Base-by-base conservation (phyloP, 2,797 vertebrate species). In the Leuciscus waleckii region DNA sequence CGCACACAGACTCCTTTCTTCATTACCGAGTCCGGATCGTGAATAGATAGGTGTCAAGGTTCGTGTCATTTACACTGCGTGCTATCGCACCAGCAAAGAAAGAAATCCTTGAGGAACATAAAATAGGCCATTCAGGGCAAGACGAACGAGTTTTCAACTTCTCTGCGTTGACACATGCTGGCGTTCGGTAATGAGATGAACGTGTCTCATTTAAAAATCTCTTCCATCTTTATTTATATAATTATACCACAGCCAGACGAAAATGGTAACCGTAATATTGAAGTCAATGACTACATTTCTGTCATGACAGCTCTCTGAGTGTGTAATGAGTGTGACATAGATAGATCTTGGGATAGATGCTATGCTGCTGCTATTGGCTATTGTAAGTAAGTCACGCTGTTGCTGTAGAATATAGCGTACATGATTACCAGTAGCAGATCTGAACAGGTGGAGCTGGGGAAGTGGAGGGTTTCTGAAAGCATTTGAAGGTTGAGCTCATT, bases 11-110 rank as follows among this genome's bases (percentile, higher is more conserved):
- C 32, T 29, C 41, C 43, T 51, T 58, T 21, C 80, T 58, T 43
- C 37, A 71, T 71, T 70, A 75, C 58, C 9, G 21, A 74, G 41
- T 32, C 11, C 21, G 13, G 29, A 51, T 51, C 41, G 17, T 76
- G 71, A 76, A 54, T 26, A 83, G 71, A 83, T 51, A 7, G 32
- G 56, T 65, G 71, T 67, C 71, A 39, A 83, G 70, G 70, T 83
- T 21, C 16, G 5, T 83, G 70, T 75, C 37, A 29, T 58, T 58
- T 58, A 23, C 79, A 56, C 69, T 46, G 80, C 39, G 11, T 39
- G 80, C 69, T 63, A 26, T 65, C 5, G 2, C n/a, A 7, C 7
- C 14, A 21, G 51, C 7, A 43, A 41, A 73, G 10, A 5, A 46
- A 61, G 7, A 63, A 82, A 63, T 74, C 41, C 56, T 82, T n/a